A percentile compares a stretch with the other conserved stretches of the same genome.
These are phyloP conservation scores for Belgica antarctica DNA, from an alignment of 2,888 invertebrate species.

Conservation along the genomic window DNA sequence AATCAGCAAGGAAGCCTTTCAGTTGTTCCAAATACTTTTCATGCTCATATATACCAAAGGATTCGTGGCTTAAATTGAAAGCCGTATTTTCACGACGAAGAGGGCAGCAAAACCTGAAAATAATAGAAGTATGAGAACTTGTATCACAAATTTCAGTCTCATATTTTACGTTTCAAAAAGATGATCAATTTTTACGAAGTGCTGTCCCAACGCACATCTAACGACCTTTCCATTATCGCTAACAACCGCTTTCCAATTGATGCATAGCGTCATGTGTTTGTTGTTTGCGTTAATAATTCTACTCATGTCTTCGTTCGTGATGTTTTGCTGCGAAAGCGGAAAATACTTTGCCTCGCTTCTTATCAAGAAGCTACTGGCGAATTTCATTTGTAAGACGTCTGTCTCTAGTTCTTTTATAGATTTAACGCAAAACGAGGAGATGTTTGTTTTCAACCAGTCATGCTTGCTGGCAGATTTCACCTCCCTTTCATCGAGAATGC, in stretches of 20 bases:
- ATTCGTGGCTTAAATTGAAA: constrained; percentile 47
- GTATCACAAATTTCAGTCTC: background rate
- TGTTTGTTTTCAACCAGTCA: constrained; percentile 46
- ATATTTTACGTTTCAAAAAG: constrained; percentile 50
- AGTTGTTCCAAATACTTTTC: constrained; percentile 32
- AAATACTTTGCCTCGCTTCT: constrained; percentile 54
- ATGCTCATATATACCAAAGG: constrained; percentile 26
- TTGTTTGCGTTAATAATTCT: constrained; percentile 50
- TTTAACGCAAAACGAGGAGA: constrained; percentile 51
- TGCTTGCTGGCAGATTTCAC: constrained; percentile 9
- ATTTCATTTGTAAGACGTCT: constrained; percentile 49
- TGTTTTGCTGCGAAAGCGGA: constrained; percentile 48
- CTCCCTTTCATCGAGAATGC: constrained; percentile 48
- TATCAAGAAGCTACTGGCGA: constrained; percentile 52
- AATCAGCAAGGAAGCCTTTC: background rate
- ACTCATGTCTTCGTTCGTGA: constrained; percentile 54
- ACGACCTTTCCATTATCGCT: constrained; percentile 48
- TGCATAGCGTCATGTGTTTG: constrained; percentile 51
- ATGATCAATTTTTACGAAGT: constrained; percentile 53
- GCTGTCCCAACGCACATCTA: constrained; percentile 50
- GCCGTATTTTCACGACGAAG: constrained; percentile 49
- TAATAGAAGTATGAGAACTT: constrained; percentile 37
- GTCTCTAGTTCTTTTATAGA: constrained; percentile 47
- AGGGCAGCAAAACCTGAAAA: constrained; percentile 46
- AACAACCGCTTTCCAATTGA: constrained; percentile 52